Conservation (phyloP, 2,888 invertebrate species). For the Doris montereyensis region DNA sequence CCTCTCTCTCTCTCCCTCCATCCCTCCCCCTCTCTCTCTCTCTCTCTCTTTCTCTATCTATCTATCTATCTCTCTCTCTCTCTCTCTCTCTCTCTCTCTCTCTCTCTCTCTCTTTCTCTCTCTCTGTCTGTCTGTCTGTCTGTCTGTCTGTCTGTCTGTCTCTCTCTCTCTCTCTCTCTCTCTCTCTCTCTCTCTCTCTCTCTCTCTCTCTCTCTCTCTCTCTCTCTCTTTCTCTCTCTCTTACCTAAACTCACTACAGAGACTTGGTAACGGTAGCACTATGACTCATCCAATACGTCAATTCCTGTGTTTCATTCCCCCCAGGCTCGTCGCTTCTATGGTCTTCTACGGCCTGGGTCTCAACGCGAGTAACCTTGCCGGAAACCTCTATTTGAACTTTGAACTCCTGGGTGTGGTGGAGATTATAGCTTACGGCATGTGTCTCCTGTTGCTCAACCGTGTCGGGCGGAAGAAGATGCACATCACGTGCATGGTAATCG, state of each 20-base stretch:
- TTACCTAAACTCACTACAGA: too few relatives aligned
- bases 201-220: too few relatives aligned
- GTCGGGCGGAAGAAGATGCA: slow-evolving; percentile 54
- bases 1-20: too few relatives aligned
- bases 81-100: too few relatives aligned
- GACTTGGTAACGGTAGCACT: not conserved
- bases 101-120: too few relatives aligned
- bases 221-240: slow-evolving; percentile 2
- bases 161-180: too few relatives aligned
- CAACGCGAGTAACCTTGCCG: slow-evolving; percentile 57
- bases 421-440: slow-evolving; percentile 53
- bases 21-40: too few relatives aligned
- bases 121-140: too few relatives aligned
- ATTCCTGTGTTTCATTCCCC: slow-evolving; percentile 7
- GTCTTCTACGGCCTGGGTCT: slow-evolving; percentile 63
- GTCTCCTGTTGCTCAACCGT: slow-evolving; percentile 56
- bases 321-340: slow-evolving; percentile 60
- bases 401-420: slow-evolving; percentile 58
- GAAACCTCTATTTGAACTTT: slow-evolving; percentile 63
- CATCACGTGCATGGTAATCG: slow-evolving; percentile 50
- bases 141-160: too few relatives aligned
- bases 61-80: too few relatives aligned
- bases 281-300: not conserved
- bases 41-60: too few relatives aligned
- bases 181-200: too few relatives aligned